phyloP scores from a whole-genome alignment of 2,888 invertebrate species.

The Trypoxylon attenuatum region DNA sequence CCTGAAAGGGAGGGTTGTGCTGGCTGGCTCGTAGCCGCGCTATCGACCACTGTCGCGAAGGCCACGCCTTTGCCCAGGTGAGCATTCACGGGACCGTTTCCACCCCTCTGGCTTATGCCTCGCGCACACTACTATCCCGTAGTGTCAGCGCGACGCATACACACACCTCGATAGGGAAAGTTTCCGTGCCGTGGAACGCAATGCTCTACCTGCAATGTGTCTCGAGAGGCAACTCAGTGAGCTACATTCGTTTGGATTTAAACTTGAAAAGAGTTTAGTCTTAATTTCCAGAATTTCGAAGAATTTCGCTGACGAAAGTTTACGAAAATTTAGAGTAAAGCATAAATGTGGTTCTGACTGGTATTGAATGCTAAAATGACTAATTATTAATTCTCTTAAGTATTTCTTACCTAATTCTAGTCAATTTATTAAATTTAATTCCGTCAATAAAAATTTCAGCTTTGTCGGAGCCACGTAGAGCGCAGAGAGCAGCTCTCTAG shows the following conservation, averaged over 20 bases:
- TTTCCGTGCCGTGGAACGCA: neutral
- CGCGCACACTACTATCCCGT: constrained; percentile 1
- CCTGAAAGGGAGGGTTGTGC: constrained; percentile 38
- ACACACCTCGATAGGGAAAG: neutral
- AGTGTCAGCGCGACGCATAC: neutral
- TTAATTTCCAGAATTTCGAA: no score
- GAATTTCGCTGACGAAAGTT: no score
- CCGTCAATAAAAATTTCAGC: neutral
- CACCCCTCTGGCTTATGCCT: constrained; percentile 44
- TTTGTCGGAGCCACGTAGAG: no score
- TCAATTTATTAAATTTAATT: no score
- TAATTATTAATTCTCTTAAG: neutral
- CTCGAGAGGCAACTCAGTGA: constrained; percentile 1
- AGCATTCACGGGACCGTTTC: constrained; percentile 56
- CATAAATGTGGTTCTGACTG: neutral
- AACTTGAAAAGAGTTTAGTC: no score
- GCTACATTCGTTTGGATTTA: neutral
- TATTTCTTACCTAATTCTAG: no score
- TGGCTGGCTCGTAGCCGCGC: constrained; percentile 56
- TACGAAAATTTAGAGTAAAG: no score
- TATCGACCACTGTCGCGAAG: constrained; percentile 68
- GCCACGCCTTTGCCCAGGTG: constrained; percentile 74
- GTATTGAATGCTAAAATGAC: neutral
- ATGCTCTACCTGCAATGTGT: neutral
- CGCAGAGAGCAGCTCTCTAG: no score